Conservation (phyloP, 2,113 vertebrate genomes). For the Gymnocephalus cernua region DNA sequence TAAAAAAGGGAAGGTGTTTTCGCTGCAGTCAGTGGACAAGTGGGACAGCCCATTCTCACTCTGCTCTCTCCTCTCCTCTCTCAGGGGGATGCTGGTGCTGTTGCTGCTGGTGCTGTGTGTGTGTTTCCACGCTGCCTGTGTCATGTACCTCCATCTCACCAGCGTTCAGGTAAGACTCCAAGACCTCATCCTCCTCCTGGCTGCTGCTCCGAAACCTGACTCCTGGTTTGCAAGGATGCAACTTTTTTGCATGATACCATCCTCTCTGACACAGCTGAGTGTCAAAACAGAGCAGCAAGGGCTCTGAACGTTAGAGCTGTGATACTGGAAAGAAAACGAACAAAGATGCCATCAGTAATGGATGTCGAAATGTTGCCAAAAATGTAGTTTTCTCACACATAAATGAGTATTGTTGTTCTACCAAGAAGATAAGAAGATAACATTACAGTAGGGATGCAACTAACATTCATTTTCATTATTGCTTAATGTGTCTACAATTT, state of each 20-base stretch:
- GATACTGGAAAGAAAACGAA: background rate
- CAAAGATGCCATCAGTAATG: background rate
- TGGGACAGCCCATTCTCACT: conserved; percentile 40
- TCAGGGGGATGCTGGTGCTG: conserved; percentile 91
- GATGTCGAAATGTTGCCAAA: background rate
- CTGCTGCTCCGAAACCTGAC: background rate
- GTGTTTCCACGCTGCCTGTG: conserved; percentile 96
- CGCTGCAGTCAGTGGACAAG: conserved; percentile 15
- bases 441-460: background rate
- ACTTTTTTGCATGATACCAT: background rate
- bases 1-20: conserved; percentile 35
- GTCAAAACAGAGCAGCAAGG: background rate
- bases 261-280: background rate
- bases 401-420: background rate
- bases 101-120: conserved; percentile 95
- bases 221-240: background rate
- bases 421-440: background rate
- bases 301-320: background rate
- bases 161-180: conserved; percentile 90
- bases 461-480: background rate
- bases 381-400: background rate
- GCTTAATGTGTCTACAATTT: background rate
- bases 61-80: conserved; percentile 31
- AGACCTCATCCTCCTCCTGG: background rate
- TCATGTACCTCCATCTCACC: conserved; percentile 96